Evolutionary conservation across 1,140 invertebrate species (phyloP).

Genomic region (Pseudomyrmex concolor): DNA sequence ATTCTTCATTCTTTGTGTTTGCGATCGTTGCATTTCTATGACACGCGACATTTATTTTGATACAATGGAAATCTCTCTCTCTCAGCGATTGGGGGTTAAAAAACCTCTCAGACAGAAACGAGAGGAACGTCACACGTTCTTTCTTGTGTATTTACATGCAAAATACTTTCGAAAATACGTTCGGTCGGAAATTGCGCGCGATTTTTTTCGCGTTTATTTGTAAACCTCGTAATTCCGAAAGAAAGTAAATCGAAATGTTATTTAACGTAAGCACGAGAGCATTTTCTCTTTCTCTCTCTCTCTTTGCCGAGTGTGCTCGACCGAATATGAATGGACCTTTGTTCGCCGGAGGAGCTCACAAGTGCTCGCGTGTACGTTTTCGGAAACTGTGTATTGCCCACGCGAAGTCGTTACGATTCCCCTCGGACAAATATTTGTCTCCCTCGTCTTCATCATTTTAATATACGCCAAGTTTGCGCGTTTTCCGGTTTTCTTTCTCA

Average conservation of each 20-base stretch:
- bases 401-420: background rate
- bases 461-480: constrained; percentile 3
- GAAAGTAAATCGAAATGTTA: too few relatives aligned
- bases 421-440: background rate
- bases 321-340: background rate
- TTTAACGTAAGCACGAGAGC: too few relatives aligned
- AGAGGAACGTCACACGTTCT: too few relatives aligned
- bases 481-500: background rate
- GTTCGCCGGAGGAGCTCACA: background rate
- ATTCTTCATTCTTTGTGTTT: constrained; percentile 1
- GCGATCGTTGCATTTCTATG: background rate
- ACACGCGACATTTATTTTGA: background rate
- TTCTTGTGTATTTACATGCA: too few relatives aligned
- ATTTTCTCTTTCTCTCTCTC: background rate
- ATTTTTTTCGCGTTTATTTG: too few relatives aligned
- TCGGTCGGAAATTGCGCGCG: too few relatives aligned
- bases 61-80: background rate
- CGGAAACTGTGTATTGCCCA: too few relatives aligned
- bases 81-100: background rate
- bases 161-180: too few relatives aligned
- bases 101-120: too few relatives aligned
- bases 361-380: background rate
- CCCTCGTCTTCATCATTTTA: background rate
- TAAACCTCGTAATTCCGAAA: too few relatives aligned
- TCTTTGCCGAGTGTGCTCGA: background rate